Conservation (phyloP, 2,797 vertebrate genomes). For the Phoeniculus purpureus region DNA sequence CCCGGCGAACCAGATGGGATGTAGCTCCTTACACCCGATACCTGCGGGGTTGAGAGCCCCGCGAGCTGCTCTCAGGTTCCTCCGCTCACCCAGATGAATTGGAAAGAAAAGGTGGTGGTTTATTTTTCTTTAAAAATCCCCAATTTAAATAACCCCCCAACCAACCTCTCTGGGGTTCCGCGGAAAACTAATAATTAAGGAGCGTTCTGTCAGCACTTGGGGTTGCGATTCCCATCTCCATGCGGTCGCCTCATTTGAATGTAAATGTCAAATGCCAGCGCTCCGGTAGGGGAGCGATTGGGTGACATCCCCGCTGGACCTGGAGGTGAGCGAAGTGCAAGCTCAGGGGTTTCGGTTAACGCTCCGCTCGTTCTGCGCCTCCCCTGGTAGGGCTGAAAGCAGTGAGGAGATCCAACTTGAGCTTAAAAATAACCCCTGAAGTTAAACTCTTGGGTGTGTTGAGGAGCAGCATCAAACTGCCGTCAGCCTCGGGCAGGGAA, state of each 20-base stretch:
- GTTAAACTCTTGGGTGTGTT: too few species aligned
- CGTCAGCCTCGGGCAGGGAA: rapidly evolving
- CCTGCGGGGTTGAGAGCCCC: rapidly evolving
- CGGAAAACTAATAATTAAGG: slow-evolving; percentile 27
- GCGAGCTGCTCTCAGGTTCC: neutral
- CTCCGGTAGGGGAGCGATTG: neutral
- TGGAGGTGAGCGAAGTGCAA: neutral
- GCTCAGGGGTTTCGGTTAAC: neutral
- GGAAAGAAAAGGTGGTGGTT: neutral
- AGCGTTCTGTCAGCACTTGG: slow-evolving; percentile 28
- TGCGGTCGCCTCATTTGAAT: slow-evolving; percentile 52
- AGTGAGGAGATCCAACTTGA: neutral
- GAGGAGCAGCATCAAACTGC: neutral
- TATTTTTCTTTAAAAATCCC: too few species aligned
- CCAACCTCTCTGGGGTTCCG: neutral
- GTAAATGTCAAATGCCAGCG: slow-evolving; percentile 35
- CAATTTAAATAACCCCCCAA: neutral
- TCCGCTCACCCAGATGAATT: neutral
- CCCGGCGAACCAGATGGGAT: rapidly evolving
- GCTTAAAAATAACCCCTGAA: neutral
- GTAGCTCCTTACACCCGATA: neutral
- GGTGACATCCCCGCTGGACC: neutral
- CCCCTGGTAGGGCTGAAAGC: neutral
- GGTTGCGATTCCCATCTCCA: slow-evolving; percentile 26
- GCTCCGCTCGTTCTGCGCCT: neutral